Conservation (phyloP, 92 coral and sea anemone species). For the Galaxea fascicularis region DNA sequence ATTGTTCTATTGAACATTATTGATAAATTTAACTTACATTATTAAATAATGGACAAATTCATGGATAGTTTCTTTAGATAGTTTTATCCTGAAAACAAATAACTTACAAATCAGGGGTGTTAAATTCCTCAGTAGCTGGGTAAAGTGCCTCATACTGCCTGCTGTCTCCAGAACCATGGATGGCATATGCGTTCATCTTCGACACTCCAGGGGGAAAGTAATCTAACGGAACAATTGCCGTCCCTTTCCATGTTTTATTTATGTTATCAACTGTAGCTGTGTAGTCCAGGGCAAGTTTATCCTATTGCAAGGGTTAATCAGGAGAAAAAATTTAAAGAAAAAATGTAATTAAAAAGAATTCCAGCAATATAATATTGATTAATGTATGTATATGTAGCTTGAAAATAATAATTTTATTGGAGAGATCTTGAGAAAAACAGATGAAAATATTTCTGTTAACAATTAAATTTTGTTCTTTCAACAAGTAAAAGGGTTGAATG, state of each 20-base stretch:
- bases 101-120: slow-evolving; percentile 95
- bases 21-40: no score
- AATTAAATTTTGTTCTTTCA: no score
- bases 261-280: slow-evolving; percentile 52
- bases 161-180: slow-evolving; percentile 86
- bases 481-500: no score
- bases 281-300: slow-evolving; percentile 77
- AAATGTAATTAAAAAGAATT: no score
- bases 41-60: no score
- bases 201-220: slow-evolving; percentile 91
- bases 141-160: slow-evolving; percentile 92
- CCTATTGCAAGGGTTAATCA: slow-evolving; percentile 40
- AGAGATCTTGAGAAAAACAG: no score
- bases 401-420: no score
- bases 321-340: not conserved
- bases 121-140: slow-evolving; percentile 77
- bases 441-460: not conserved
- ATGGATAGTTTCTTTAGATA: no score
- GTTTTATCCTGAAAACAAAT: no score
- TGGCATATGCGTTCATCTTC: slow-evolving; percentile 93
- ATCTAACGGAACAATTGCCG: slow-evolving; percentile 82
- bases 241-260: slow-evolving; percentile 83
- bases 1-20: no score
- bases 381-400: no score
- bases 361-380: no score